Conservation (phyloP, 2,888 invertebrate species). For the Venusia cambrica region DNA sequence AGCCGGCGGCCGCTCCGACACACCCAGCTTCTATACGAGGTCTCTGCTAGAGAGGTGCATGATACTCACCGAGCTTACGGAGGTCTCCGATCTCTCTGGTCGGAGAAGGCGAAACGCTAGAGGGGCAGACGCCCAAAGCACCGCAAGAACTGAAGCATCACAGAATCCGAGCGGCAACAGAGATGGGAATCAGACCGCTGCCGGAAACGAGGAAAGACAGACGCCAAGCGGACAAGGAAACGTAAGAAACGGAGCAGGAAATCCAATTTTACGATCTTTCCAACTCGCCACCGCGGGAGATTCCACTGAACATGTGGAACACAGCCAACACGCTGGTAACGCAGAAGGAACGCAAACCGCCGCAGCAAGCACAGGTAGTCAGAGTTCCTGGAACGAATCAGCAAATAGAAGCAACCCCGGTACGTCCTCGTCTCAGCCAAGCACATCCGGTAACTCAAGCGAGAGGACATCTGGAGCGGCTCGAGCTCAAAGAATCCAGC, state of each 20-base stretch:
- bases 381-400: conserved; percentile 2
- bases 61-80: conserved; percentile 53
- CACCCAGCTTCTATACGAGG: conserved; percentile 63
- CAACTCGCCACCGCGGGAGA: too few species aligned
- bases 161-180: too few species aligned
- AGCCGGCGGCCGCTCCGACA: conserved; percentile 52
- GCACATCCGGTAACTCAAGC: conserved; percentile 8
- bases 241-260: too few species aligned
- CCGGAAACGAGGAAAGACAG: too few species aligned
- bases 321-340: too few species aligned
- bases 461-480: conserved; percentile 14
- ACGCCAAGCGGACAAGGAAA: too few species aligned
- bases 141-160: conserved; percentile 3
- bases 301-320: too few species aligned
- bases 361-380: conserved; percentile 2
- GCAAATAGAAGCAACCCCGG: conserved; percentile 5
- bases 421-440: conserved; percentile 5
- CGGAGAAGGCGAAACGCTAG: conserved; percentile 5
- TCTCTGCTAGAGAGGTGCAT: conserved; percentile 68
- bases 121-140: conserved; percentile 1
- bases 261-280: too few species aligned
- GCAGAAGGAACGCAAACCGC: neutral
- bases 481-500: conserved; percentile 8
- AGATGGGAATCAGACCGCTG: too few species aligned
- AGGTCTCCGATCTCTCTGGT: conserved; percentile 52